Percentiles rank a stretch among this genome's conserved stretches.
phyloP scores from a whole-genome alignment of 2,113 vertebrate genomes.

The Callaeas wilsoni region DNA sequence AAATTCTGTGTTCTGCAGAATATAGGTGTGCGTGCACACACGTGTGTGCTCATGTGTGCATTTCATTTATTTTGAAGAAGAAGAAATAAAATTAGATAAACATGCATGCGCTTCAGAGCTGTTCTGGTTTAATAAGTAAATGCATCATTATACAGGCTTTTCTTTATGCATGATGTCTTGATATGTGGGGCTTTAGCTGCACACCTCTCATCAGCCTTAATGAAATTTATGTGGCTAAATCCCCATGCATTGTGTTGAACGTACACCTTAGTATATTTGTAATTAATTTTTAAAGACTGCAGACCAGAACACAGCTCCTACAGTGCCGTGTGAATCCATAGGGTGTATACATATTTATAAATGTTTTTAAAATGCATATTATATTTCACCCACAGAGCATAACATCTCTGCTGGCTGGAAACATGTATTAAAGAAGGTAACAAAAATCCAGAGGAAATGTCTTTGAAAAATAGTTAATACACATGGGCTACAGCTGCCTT shows the following conservation, averaged over 20 bases:
- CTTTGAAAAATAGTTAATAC: constrained; percentile 56
- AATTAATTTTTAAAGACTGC: constrained; percentile 58
- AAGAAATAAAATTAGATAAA: constrained; percentile 18
- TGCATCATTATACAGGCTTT: constrained; percentile 35
- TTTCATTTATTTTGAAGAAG: not conserved
- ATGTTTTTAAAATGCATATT: constrained; percentile 53
- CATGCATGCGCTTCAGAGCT: constrained; percentile 6
- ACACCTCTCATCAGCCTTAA: constrained; percentile 48
- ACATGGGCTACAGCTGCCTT: constrained; percentile 61
- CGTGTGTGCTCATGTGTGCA: not conserved
- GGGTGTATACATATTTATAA: constrained; percentile 64
- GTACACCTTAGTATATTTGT: constrained; percentile 29
- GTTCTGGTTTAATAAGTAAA: constrained; percentile 46
- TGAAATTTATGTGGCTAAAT: constrained; percentile 49
- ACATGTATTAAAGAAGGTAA: constrained; percentile 38
- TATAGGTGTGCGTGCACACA: rapidly evolving
- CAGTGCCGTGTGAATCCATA: not conserved
- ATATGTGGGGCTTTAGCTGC: constrained; percentile 12
- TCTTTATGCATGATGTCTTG: constrained; percentile 30
- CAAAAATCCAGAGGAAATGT: constrained; percentile 54
- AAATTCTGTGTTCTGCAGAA: not conserved
- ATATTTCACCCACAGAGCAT: constrained; percentile 44
- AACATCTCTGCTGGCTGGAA: constrained; percentile 44
- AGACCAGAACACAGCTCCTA: not conserved
- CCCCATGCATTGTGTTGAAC: constrained; percentile 16